These are phyloP conservation scores for Fabriciana adippe DNA, from an alignment of 2,888 invertebrate genomes.

Conservation along the genomic window DNA sequence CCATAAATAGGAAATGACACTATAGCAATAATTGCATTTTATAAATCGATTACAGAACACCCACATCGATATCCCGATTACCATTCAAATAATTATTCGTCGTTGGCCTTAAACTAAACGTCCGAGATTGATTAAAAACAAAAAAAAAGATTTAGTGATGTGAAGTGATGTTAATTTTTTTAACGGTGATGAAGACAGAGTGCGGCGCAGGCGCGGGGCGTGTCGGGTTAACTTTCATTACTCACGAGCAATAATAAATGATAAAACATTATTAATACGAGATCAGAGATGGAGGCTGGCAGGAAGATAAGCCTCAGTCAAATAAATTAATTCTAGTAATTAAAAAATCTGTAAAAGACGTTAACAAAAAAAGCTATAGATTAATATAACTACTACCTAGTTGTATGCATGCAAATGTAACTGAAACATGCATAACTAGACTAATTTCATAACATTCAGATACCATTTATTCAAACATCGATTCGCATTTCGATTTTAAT, in stretches of 20 bases:
- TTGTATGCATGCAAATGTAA: no score
- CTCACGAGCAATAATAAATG: constrained; percentile 79
- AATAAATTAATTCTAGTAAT: constrained; percentile 80
- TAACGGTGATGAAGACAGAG: constrained; percentile 76
- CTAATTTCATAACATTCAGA: constrained; percentile 18
- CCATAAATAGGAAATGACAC: not conserved
- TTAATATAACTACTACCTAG: no score
- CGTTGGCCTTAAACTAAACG: constrained; percentile 43
- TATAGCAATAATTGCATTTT: constrained; percentile 9
- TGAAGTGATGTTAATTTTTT: constrained; percentile 58
- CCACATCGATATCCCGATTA: constrained; percentile 39
- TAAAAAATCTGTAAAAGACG: constrained; percentile 54
- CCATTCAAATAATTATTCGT: constrained; percentile 66
- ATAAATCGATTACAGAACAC: constrained; percentile 24
- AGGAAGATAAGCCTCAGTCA: constrained; percentile 57
- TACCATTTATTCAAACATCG: constrained; percentile 27
- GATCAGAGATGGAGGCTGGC: constrained; percentile 65
- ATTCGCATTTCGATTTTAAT: constrained; percentile 37
- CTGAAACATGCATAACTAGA: constrained; percentile 2
- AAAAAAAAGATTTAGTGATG: constrained; percentile 44
- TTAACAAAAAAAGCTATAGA: constrained; percentile 22
- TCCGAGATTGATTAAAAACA: constrained; percentile 58
- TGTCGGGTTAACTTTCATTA: constrained; percentile 79
- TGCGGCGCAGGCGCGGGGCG: constrained; percentile 73
- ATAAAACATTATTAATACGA: constrained; percentile 82